These are phyloP conservation scores for Hesperophylax magnus DNA, from an alignment of 1,140 invertebrate genomes.

Conservation along the genomic window DNA sequence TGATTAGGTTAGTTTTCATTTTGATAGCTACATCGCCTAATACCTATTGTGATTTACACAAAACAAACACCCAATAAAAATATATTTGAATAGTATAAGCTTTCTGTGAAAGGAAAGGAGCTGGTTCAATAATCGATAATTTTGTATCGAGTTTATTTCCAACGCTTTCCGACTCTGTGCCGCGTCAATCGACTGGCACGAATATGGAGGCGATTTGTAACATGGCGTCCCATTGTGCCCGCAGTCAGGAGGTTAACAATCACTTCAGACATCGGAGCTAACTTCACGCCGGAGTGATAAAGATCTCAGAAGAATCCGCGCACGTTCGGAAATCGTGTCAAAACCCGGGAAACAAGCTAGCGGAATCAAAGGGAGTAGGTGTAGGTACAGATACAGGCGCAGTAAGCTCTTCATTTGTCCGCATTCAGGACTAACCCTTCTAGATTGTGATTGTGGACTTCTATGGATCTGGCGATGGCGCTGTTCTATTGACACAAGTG, in stretches of 20 bases:
- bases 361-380: conserved; percentile 38
- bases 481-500: too few relatives aligned
- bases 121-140: too few relatives aligned
- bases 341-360: conserved; percentile 36
- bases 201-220: conserved; percentile 36
- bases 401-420: not conserved
- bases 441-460: too few relatives aligned
- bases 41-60: too few relatives aligned
- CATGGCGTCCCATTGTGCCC: conserved; percentile 30
- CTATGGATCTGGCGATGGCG: too few relatives aligned
- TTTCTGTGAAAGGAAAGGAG: too few relatives aligned
- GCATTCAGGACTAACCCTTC: not conserved
- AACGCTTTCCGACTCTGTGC: too few relatives aligned
- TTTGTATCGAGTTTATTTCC: too few relatives aligned
- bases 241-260: conserved; percentile 37
- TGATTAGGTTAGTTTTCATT: too few relatives aligned
- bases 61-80: too few relatives aligned
- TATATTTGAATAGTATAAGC: too few relatives aligned
- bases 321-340: conserved; percentile 46
- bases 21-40: too few relatives aligned
- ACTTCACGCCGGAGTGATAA: conserved; percentile 36
- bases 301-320: conserved; percentile 38
- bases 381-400: not conserved
- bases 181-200: conserved; percentile 6
- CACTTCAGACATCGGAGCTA: conserved; percentile 26